Evolutionary conservation across 2,888 invertebrate species (phyloP).

Genomic region (Brachyptera putata): DNA sequence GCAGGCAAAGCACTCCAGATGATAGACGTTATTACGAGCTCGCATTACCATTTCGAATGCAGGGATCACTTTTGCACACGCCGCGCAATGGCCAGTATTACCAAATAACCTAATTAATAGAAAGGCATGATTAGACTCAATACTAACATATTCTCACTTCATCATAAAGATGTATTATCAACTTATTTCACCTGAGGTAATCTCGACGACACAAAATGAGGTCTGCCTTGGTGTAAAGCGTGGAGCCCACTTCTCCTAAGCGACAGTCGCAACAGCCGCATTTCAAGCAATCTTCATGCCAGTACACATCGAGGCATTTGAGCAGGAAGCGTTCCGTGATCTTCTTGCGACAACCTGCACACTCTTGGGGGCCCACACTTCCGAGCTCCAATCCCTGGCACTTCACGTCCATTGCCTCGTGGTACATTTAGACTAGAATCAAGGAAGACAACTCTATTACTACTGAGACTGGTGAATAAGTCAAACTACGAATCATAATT

Average conservation of each 20-base stretch:
- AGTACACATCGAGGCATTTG: conserved; percentile 88
- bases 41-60: conserved; percentile 99
- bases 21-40: conserved; percentile 93
- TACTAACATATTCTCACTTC: too few species aligned
- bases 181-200: conserved; percentile 88
- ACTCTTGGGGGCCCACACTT: too few species aligned
- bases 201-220: conserved; percentile 93
- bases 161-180: too few species aligned
- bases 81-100: conserved; percentile 93
- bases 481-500: too few species aligned
- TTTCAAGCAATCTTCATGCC: conserved; percentile 98
- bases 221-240: conserved; percentile 92
- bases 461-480: too few species aligned
- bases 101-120: conserved; percentile 95
- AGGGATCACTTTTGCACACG: conserved; percentile 96
- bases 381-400: too few species aligned
- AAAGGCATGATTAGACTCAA: too few species aligned
- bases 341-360: conserved; percentile 90
- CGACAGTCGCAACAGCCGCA: conserved; percentile 96
- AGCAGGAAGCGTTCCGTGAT: conserved; percentile 86
- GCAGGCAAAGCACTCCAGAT: conserved; percentile 96
- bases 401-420: too few species aligned
- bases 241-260: conserved; percentile 93
- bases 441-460: too few species aligned
- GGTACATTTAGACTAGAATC: too few species aligned